These are phyloP conservation scores for Cheilosia soror DNA, from an alignment of 2,888 invertebrate species.

Conservation along the genomic window DNA sequence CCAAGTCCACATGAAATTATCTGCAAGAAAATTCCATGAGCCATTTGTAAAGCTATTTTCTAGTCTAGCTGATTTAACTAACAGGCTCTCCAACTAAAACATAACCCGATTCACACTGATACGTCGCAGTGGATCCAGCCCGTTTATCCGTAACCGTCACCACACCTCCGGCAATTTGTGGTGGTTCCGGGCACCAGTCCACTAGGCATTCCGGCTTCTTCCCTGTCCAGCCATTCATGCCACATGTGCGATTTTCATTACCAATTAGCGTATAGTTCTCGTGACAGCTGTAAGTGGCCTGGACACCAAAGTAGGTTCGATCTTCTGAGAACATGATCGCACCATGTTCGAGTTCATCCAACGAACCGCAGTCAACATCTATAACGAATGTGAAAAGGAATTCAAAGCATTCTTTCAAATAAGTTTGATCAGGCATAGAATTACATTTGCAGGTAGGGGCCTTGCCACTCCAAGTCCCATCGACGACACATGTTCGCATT, in stretches of 20 bases:
- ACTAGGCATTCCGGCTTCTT: slow-evolving; percentile 92
- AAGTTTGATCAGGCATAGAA: slow-evolving; percentile 76
- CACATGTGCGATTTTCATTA: slow-evolving; percentile 88
- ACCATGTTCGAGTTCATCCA: slow-evolving; percentile 90
- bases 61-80: slow-evolving; percentile 80
- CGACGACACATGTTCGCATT: slow-evolving; percentile 88
- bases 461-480: slow-evolving; percentile 93
- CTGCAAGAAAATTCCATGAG: slow-evolving; percentile 83
- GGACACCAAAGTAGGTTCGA: slow-evolving; percentile 91
- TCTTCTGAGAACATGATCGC: slow-evolving; percentile 87
- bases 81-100: slow-evolving; percentile 93
- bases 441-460: slow-evolving; percentile 95
- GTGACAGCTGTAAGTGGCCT: slow-evolving; percentile 90
- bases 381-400: slow-evolving; percentile 58
- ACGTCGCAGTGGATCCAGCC: slow-evolving; percentile 92
- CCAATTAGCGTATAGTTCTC: slow-evolving; percentile 94
- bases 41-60: neutral
- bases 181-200: slow-evolving; percentile 95
- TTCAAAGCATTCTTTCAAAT: neutral
- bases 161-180: slow-evolving; percentile 90
- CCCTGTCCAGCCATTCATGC: slow-evolving; percentile 91
- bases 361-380: slow-evolving; percentile 92
- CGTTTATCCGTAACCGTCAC: slow-evolving; percentile 89
- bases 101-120: slow-evolving; percentile 92
- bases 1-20: slow-evolving; percentile 93